These are phyloP conservation scores for Scaptomyza graminum DNA, from an alignment of 1,140 invertebrate species.

Conservation along the genomic window DNA sequence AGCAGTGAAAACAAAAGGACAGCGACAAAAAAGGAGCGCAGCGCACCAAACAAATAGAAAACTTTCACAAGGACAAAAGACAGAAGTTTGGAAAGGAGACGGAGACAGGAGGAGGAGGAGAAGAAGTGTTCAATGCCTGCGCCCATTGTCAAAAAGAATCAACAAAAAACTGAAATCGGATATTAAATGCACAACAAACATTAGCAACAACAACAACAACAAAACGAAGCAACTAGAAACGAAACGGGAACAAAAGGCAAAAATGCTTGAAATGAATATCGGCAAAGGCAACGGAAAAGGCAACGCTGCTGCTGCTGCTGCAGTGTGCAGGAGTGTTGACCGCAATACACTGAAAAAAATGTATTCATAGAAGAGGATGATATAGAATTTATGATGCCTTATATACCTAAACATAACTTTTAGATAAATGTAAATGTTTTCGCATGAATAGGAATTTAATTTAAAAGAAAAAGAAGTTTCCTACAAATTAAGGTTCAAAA, in stretches of 20 bases:
- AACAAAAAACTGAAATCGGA: conserved; percentile 76
- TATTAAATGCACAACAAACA: conserved; percentile 74
- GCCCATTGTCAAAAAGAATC: conserved; percentile 58
- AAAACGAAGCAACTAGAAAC: conserved; percentile 30
- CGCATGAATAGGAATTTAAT: no score
- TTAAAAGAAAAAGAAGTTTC: no score
- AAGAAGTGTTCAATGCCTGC: conserved; percentile 53
- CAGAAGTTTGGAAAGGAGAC: background rate
- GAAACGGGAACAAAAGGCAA: conserved; percentile 41
- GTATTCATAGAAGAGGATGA: background rate
- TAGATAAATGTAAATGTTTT: no score
- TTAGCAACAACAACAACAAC: conserved; percentile 36
- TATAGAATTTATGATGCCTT: no score
- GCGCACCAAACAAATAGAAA: conserved; percentile 69
- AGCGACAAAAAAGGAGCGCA: conserved; percentile 34
- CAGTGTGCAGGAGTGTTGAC: background rate
- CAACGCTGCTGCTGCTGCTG: conserved; percentile 24
- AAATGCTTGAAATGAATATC: conserved; percentile 46
- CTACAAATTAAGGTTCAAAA: no score
- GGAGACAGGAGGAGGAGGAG: background rate
- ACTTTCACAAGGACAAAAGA: conserved; percentile 54
- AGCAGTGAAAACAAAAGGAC: conserved; percentile 53
- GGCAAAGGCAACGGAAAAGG: background rate
- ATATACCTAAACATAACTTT: no score
- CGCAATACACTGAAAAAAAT: conserved; percentile 25